phyloP scores from a whole-genome alignment of 2,888 invertebrate genomes.

The Hartigia nigra region DNA sequence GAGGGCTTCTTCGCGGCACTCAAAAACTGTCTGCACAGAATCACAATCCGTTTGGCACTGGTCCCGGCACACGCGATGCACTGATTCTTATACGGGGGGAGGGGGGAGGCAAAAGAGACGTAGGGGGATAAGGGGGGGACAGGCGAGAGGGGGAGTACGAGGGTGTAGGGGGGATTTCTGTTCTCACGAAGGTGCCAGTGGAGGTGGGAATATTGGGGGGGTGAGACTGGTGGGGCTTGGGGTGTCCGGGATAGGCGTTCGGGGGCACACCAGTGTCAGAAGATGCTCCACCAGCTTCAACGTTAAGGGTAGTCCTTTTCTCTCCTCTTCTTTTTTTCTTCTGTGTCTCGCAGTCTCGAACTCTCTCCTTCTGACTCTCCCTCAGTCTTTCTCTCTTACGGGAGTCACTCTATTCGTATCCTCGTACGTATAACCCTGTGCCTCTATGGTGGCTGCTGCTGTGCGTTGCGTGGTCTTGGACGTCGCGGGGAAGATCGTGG shows the following conservation, averaged over 20 bases:
- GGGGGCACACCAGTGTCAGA: conserved; percentile 8
- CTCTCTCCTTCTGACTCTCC: conserved; percentile 11
- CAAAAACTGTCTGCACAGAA: conserved; percentile 49
- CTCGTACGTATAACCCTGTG: background rate
- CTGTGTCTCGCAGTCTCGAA: conserved; percentile 15
- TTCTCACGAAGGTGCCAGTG: conserved; percentile 26
- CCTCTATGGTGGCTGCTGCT: background rate
- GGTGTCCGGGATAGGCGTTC: conserved; percentile 36
- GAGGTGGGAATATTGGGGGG: conserved; percentile 20
- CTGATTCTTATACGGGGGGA: conserved; percentile 61
- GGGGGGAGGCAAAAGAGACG: conserved; percentile 12
- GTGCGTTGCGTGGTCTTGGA: background rate
- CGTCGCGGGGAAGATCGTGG: conserved; percentile 36
- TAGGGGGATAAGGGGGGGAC: conserved; percentile 27
- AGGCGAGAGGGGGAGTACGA: conserved; percentile 27
- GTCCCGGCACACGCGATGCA: conserved; percentile 58
- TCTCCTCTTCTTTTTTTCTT: conserved; percentile 7
- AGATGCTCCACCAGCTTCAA: conserved; percentile 7
- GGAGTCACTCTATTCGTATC: conserved; percentile 15
- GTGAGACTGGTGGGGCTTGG: conserved; percentile 28
- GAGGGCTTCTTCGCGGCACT: conserved; percentile 42
- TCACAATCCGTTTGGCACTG: conserved; percentile 61
- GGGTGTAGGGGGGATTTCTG: conserved; percentile 42
- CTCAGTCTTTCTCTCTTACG: conserved; percentile 18
- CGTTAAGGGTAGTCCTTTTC: conserved; percentile 24